Evolutionary conservation across 2,888 invertebrate species (phyloP).

Genomic region (Trissonchulus latispiculum): DNA sequence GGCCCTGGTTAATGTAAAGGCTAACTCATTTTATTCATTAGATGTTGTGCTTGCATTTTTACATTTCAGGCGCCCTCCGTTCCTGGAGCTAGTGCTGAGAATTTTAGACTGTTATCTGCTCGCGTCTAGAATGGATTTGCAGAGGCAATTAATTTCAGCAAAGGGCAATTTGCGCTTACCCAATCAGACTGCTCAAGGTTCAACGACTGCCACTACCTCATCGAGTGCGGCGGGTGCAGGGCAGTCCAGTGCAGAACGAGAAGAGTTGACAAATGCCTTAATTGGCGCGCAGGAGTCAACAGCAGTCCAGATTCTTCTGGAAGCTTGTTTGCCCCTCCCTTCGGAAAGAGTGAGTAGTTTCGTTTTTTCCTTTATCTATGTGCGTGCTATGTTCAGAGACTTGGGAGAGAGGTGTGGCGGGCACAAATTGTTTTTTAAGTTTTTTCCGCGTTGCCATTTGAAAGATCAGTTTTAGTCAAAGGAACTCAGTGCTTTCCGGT

Average conservation of each 20-base stretch:
- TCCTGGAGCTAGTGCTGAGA: conserved; percentile 69
- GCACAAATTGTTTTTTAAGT: too few relatives aligned
- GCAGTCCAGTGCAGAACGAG: conserved; percentile 55
- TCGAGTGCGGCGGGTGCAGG: conserved; percentile 26
- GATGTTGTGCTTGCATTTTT: too few relatives aligned
- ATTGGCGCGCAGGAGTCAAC: conserved; percentile 89
- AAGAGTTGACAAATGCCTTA: conserved; percentile 77
- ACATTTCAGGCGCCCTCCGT: conserved; percentile 69
- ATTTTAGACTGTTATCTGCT: conserved; percentile 72
- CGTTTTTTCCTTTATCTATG: too few relatives aligned
- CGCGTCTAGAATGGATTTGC: conserved; percentile 75
- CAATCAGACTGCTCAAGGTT: neutral
- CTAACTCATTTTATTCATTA: too few relatives aligned
- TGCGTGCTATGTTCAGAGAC: conserved; percentile 18
- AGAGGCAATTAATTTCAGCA: conserved; percentile 72
- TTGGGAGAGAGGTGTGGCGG: neutral
- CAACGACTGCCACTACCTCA: conserved; percentile 35
- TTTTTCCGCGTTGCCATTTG: too few relatives aligned
- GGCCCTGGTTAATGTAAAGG: too few relatives aligned
- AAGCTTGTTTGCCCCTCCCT: conserved; percentile 77
- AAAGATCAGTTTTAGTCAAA: too few relatives aligned
- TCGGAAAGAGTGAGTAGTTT: too few relatives aligned
- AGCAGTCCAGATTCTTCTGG: conserved; percentile 80
- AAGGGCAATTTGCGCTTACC: conserved; percentile 49
- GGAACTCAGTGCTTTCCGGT: too few relatives aligned